Evolutionary conservation across 2,888 invertebrate genomes (phyloP).

Genomic region (Charanyca ferruginea): DNA sequence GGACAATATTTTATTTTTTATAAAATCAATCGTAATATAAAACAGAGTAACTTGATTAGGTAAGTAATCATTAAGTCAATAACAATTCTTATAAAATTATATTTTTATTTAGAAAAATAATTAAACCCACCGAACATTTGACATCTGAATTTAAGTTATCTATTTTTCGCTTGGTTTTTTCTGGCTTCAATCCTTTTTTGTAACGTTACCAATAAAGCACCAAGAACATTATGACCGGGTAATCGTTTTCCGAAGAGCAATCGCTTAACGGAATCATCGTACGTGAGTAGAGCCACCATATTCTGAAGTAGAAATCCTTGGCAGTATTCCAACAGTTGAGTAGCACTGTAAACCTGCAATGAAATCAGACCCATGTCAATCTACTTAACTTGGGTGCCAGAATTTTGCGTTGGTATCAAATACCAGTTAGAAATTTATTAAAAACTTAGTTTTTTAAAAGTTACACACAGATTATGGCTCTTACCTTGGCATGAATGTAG

Average conservation of each 20-base stretch:
- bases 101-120: constrained; percentile 28
- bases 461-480: no score
- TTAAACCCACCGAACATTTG: constrained; percentile 19
- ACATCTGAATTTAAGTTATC: constrained; percentile 72
- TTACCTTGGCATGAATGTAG: constrained; percentile 97
- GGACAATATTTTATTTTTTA: constrained; percentile 56
- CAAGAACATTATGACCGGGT: constrained; percentile 97
- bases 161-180: constrained; percentile 84
- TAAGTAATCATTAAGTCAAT: constrained; percentile 20
- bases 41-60: constrained; percentile 27
- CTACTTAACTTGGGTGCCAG: background rate
- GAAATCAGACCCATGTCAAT: constrained; percentile 20
- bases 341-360: constrained; percentile 95
- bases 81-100: constrained; percentile 33
- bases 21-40: constrained; percentile 35
- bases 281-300: constrained; percentile 98
- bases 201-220: constrained; percentile 94
- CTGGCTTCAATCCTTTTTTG: constrained; percentile 95
- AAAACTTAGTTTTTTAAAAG: no score
- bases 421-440: background rate
- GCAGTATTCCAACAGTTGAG: constrained; percentile 96
- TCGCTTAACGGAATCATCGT: constrained; percentile 97
- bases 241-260: constrained; percentile 97
- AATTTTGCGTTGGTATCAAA: background rate
- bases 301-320: constrained; percentile 97